A percentile compares a stretch with the other conserved stretches of the same genome.
phyloP scores from a whole-genome alignment of 2,797 vertebrate species.

The Chaunax sp. region DNA sequence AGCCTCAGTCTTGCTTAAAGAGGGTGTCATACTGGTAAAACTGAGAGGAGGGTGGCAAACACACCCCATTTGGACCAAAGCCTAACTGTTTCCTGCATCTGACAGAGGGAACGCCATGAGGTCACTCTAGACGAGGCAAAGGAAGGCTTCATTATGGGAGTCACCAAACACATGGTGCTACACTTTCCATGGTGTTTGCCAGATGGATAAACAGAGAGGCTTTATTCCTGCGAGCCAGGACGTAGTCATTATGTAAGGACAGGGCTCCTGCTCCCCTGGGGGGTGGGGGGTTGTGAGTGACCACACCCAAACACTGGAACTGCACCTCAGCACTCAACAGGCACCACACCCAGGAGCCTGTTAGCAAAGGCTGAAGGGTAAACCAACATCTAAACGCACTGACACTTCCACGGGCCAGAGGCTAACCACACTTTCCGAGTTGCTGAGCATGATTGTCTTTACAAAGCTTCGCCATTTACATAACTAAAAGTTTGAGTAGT shows the following conservation, averaged over 20 bases:
- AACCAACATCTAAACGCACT: conserved; percentile 28
- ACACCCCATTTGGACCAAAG: conserved; percentile 69
- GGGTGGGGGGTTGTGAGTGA: conserved; percentile 35
- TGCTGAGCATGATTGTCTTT: conserved; percentile 27
- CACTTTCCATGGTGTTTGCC: conserved; percentile 80
- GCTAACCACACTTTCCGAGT: conserved; percentile 9
- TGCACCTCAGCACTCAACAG: conserved; percentile 57
- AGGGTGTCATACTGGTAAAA: conserved; percentile 74
- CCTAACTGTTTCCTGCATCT: conserved; percentile 64
- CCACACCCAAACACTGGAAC: conserved; percentile 73
- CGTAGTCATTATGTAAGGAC: conserved; percentile 74
- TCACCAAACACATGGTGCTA: conserved; percentile 75
- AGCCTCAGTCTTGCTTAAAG: conserved; percentile 69
- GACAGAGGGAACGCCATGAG: conserved; percentile 74
- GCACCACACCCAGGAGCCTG: conserved; percentile 46
- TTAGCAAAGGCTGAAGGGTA: conserved; percentile 43
- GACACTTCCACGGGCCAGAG: conserved; percentile 26
- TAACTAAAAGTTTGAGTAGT: conserved; percentile 17
- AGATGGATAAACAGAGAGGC: conserved; percentile 78
- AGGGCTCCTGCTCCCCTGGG: conserved; percentile 63
- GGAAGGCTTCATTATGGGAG: conserved; percentile 75
- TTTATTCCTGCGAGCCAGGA: conserved; percentile 75
- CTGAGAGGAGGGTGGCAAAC: conserved; percentile 71
- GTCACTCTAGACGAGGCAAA: conserved; percentile 76
- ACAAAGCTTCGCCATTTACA: conserved; percentile 25